These are phyloP conservation scores for Halyomorpha halys DNA, from an alignment of 1,140 invertebrate species.

Conservation along the genomic window DNA sequence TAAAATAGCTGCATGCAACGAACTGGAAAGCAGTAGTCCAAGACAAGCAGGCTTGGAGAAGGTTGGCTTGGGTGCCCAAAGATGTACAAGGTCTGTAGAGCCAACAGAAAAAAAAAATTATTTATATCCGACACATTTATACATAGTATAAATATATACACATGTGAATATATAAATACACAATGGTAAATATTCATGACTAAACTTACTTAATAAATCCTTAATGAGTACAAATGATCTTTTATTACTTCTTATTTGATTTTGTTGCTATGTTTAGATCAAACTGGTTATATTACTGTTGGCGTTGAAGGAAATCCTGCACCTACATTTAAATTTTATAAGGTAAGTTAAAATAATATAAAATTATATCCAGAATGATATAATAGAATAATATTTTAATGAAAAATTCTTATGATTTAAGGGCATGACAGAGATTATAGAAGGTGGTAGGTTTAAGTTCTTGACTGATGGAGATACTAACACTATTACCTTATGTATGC, in stretches of 20 bases:
- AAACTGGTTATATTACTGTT: conserved; percentile 78
- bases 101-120: too few species aligned
- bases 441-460: conserved; percentile 86
- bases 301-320: conserved; percentile 83
- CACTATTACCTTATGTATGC: conserved; percentile 83
- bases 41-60: too few species aligned
- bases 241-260: conserved; percentile 18
- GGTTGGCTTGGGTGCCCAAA: too few species aligned
- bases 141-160: too few species aligned
- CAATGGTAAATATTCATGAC: background rate
- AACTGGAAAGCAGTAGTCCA: too few species aligned
- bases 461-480: conserved; percentile 81
- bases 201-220: conserved; percentile 8
- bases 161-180: too few species aligned
- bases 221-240: conserved; percentile 3
- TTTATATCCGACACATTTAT: too few species aligned
- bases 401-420: conserved; percentile 27
- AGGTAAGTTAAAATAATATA: conserved; percentile 43
- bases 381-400: too few species aligned
- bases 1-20: too few species aligned
- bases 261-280: conserved; percentile 46
- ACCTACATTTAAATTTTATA: conserved; percentile 93
- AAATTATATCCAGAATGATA: background rate
- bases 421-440: conserved; percentile 77
- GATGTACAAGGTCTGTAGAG: too few species aligned